A percentile compares a stretch with the other conserved stretches of the same genome.
Conservation (phyloP, 2,797 vertebrate genomes). For the Distichodus sexfasciatus region DNA sequence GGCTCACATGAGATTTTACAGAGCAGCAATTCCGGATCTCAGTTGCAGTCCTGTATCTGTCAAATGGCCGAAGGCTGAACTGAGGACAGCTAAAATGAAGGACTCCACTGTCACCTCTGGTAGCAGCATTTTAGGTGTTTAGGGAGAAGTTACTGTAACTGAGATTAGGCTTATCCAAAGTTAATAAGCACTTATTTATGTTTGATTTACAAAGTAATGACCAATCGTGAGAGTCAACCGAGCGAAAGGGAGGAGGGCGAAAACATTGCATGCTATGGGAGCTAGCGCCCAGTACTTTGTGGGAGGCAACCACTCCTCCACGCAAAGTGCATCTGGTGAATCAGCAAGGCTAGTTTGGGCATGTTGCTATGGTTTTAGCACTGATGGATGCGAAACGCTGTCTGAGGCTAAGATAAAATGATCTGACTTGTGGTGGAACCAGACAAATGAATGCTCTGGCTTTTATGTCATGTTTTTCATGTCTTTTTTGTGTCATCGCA, state of each 20-base stretch:
- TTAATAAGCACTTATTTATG: neutral
- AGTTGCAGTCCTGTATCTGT: neutral
- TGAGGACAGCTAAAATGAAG: neutral
- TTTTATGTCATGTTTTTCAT: neutral
- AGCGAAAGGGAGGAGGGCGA: constrained; percentile 6
- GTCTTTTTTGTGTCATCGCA: too few relatives aligned
- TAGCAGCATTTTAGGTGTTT: neutral
- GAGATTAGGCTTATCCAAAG: neutral
- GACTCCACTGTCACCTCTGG: neutral
- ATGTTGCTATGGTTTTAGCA: constrained; percentile 47
- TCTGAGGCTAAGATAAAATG: constrained; percentile 8
- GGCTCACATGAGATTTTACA: neutral
- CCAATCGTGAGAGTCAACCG: constrained; percentile 10
- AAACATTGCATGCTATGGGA: constrained; percentile 24
- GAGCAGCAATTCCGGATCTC: neutral
- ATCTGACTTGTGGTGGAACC: neutral
- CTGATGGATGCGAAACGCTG: constrained; percentile 38
- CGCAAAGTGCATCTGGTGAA: constrained; percentile 31
- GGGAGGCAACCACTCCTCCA: constrained; percentile 40
- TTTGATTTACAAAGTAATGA: constrained; percentile 14
- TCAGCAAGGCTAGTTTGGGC: constrained; percentile 42
- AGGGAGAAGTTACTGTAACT: neutral
- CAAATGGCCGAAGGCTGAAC: neutral
- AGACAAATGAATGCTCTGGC: constrained; percentile 4
- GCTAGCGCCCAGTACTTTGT: constrained; percentile 28